Evolutionary conservation across 2,113 vertebrate species (phyloP), one percentile per base, ranked within the genome.

Genomic region (Nerophis lumbriciformis): DNA sequence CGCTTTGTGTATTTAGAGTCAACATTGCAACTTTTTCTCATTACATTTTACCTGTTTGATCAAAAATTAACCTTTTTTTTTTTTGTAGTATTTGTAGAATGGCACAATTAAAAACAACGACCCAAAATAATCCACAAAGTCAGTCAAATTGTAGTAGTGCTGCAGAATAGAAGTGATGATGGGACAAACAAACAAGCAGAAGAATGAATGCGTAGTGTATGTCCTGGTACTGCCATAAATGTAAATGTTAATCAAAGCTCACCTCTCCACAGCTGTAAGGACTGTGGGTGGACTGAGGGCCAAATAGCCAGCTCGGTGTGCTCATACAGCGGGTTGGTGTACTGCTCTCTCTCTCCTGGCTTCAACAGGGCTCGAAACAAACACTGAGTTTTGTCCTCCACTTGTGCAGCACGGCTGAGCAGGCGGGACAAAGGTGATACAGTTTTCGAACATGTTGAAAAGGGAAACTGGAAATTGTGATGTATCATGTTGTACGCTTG

Each of bases 211-310:
- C 3, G 8, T 9, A 42, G 39, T 42, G 39, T 42, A 3, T 9
- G 8, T 9, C 8, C 39, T 9, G 39, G 39, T 42, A 11, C 11
- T 10, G 11, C 19, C 13, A 53, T 3, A 53, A 69, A 50, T 15
- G 15, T 5, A 39, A 11, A 8, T 37, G 52, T 13, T 1, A 35
- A 45, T 15, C 0, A 6, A n/a, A 56, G 0, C 81, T 84, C 58
- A 95, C 94, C 93, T 84, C 81, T 90, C 93, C 92, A 93, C 0
- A 96, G 92, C 67, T 91, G 84, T 73, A 95, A 77, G 68, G 92
- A 93, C 85, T 93, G 94, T 16, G 93, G 93, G 68, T 94, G 92
- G 5, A 93, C 90, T 0, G 93, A 95, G 11, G 94, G 94, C 93
- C 93, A 95, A 76, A 92, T 90, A 36, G 90, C 91, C 61, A 93